Percentiles rank a stretch among this genome's conserved stretches.
Evolutionary conservation across 2,888 invertebrate genomes (phyloP).

Genomic region (Hedya salicella): DNA sequence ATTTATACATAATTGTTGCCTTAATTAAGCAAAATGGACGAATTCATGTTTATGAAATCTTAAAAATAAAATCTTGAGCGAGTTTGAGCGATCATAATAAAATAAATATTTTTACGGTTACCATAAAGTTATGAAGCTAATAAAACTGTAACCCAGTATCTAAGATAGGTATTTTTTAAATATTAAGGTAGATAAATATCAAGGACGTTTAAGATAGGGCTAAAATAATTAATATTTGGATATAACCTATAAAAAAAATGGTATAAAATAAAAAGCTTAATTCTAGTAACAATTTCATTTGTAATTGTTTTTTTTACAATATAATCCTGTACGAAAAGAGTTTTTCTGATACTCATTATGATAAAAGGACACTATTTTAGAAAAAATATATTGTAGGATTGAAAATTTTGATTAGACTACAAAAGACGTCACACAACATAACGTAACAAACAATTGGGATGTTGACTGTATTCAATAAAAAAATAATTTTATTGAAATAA

Average conservation of each 20-base stretch:
- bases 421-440: no score
- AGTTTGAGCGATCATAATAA: not conserved
- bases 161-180: constrained; percentile 24
- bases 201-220: constrained; percentile 72
- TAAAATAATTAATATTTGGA: constrained; percentile 46
- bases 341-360: no score
- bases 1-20: no score
- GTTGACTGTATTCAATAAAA: no score
- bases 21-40: not conserved
- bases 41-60: not conserved
- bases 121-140: constrained; percentile 4
- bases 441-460: no score
- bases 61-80: not conserved
- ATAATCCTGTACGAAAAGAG: no score
- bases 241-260: not conserved
- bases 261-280: not conserved
- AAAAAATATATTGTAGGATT: no score
- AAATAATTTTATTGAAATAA: no score
- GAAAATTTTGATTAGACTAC: no score
- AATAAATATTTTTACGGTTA: not conserved
- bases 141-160: constrained; percentile 16
- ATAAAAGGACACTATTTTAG: no score
- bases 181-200: constrained; percentile 45
- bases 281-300: not conserved
- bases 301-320: no score